phyloP scores from a whole-genome alignment of 2,797 vertebrate species.

The Onychomys arenicola region DNA sequence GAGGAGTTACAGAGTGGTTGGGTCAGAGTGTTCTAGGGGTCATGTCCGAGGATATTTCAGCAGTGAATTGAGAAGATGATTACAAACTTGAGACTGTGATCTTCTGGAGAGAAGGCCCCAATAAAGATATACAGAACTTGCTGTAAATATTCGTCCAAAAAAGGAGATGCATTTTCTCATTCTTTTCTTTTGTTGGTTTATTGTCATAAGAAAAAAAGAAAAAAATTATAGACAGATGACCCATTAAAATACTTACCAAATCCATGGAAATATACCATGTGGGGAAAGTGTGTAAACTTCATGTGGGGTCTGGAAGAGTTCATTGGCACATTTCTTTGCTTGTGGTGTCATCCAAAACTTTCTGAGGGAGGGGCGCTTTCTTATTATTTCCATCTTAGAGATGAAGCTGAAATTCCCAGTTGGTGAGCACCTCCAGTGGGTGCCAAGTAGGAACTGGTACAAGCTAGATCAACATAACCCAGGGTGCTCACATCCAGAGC shows the following conservation, averaged over 20 bases:
- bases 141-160: background rate
- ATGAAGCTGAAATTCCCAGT: background rate
- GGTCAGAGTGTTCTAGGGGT: background rate
- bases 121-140: background rate
- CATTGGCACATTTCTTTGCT: background rate
- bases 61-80: background rate
- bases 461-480: background rate
- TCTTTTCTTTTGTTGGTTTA: background rate
- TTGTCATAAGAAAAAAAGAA: constrained; percentile 42
- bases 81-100: background rate
- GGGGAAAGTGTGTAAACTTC: background rate
- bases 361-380: background rate
- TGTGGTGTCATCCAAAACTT: background rate
- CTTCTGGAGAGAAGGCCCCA: background rate
- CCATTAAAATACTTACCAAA: background rate
- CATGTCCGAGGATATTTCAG: background rate
- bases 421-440: background rate
- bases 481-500: background rate
- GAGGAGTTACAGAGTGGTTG: background rate
- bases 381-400: background rate
- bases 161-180: background rate
- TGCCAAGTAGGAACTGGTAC: background rate
- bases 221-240: background rate
- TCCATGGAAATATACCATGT: background rate
- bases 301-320: background rate